Evolutionary conservation across 1,140 invertebrate genomes (phyloP).

Genomic region (Zelostemma sp.): DNA sequence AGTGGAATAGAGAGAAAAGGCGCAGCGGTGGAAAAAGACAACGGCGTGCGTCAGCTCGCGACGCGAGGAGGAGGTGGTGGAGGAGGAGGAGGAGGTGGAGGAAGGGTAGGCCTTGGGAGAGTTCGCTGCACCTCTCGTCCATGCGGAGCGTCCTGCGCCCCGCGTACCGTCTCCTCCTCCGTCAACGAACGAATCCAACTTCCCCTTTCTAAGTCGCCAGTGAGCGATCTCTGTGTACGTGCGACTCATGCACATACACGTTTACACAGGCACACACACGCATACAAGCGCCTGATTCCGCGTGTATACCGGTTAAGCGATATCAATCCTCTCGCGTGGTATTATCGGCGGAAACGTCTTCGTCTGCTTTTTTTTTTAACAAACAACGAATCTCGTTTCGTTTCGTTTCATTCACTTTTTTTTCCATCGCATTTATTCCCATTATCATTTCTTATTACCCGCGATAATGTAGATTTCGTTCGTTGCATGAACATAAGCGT

Average conservation of each 20-base stretch:
- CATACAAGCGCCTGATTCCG: not conserved
- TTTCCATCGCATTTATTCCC: too few species aligned
- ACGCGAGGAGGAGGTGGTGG: conserved; percentile 6
- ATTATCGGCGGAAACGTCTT: conserved; percentile 48
- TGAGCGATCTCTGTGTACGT: conserved; percentile 54
- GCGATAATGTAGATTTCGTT: too few species aligned
- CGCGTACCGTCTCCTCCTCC: conserved; percentile 25
- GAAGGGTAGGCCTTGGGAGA: conserved; percentile 63
- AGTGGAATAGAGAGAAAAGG: conserved; percentile 24
- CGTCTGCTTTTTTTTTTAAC: conserved; percentile 36
- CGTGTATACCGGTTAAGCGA: conserved; percentile 35
- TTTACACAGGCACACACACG: conserved; percentile 13
- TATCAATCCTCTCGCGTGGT: conserved; percentile 37
- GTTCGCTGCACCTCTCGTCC: conserved; percentile 70
- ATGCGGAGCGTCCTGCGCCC: conserved; percentile 52
- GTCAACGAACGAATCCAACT: conserved; percentile 36
- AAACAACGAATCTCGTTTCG: conserved; percentile 4
- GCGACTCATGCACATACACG: conserved; percentile 39
- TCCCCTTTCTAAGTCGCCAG: conserved; percentile 64
- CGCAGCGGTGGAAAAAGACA: conserved; percentile 26
- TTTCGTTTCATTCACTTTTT: not conserved
- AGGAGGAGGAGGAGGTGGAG: conserved; percentile 35
- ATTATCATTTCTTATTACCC: too few species aligned
- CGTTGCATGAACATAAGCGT: too few species aligned
- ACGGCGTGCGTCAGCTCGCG: conserved; percentile 26